Evolutionary conservation across 2,888 invertebrate genomes (phyloP).

Genomic region (Hanleya hanleyi): DNA sequence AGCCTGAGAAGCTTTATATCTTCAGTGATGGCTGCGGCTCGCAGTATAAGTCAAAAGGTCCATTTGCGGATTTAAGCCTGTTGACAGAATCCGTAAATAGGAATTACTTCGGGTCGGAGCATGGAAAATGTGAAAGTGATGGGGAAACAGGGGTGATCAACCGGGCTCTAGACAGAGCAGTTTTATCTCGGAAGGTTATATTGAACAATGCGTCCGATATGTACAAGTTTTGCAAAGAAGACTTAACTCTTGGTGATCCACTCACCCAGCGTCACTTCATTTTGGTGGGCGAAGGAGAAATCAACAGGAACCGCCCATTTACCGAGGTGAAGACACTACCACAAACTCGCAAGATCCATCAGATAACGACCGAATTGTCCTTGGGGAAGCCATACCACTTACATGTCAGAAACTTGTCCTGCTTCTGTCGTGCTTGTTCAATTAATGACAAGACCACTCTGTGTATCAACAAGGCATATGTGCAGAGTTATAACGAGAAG

Average conservation of each 20-base stretch:
- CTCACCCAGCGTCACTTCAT: conserved; percentile 27
- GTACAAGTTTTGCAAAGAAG: no score
- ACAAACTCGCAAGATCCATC: conserved; percentile 30
- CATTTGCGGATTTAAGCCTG: no score
- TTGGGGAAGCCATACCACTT: conserved; percentile 7
- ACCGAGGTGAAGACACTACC: conserved; percentile 31
- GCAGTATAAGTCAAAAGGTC: conserved; percentile 33
- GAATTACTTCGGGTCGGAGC: no score
- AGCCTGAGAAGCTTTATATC: background rate
- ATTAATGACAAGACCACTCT: background rate
- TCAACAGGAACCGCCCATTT: conserved; percentile 30
- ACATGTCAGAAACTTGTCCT: conserved; percentile 24
- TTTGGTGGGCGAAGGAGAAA: conserved; percentile 27
- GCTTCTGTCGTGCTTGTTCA: conserved; percentile 32
- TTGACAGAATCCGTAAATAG: conserved; percentile 15
- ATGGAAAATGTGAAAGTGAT: no score
- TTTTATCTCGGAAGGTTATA: no score
- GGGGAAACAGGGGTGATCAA: no score
- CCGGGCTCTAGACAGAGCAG: no score
- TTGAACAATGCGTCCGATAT: no score
- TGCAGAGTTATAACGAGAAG: conserved; percentile 15
- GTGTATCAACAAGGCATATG: conserved; percentile 30
- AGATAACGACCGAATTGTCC: conserved; percentile 14
- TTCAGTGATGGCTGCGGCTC: background rate
- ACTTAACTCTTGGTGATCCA: conserved; percentile 20